These are phyloP conservation scores for Tiliqua scincoides DNA, from an alignment of 2,113 vertebrate genomes.

Conservation along the genomic window DNA sequence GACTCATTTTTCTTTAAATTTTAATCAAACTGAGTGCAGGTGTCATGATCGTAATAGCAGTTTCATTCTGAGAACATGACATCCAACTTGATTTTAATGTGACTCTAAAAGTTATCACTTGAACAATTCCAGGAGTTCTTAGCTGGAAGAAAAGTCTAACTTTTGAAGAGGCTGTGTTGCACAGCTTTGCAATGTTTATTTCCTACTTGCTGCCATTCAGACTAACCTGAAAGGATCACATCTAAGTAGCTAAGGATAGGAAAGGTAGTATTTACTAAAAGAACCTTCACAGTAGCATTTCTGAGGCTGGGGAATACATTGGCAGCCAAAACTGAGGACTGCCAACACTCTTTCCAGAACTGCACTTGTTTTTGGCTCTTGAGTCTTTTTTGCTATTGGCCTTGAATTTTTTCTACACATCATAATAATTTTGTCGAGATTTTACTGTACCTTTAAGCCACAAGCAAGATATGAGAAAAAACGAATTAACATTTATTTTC, in stretches of 20 bases:
- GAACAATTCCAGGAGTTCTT: background rate
- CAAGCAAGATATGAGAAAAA: background rate
- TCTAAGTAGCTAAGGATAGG: background rate
- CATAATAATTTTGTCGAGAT: background rate
- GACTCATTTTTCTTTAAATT: slow-evolving; percentile 28
- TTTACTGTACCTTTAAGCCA: background rate
- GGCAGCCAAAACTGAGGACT: background rate
- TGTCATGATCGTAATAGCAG: slow-evolving; percentile 38
- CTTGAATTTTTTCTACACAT: background rate
- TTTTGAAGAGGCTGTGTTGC: slow-evolving; percentile 1
- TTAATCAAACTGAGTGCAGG: slow-evolving; percentile 24
- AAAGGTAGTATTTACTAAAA: background rate
- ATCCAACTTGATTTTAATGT: slow-evolving; percentile 44
- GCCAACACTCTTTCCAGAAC: background rate
- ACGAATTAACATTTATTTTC: background rate
- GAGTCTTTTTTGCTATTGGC: background rate
- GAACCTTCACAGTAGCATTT: background rate
- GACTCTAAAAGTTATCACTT: slow-evolving; percentile 22
- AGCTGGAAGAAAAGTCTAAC: background rate
- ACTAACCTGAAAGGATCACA: background rate
- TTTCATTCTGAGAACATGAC: slow-evolving; percentile 16
- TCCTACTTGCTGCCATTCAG: slow-evolving; percentile 19
- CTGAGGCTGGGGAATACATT: background rate
- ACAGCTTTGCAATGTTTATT: background rate
- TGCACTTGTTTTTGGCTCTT: background rate